Evolutionary conservation across 2,888 invertebrate species (phyloP).

Genomic region (Griposia aprilina): DNA sequence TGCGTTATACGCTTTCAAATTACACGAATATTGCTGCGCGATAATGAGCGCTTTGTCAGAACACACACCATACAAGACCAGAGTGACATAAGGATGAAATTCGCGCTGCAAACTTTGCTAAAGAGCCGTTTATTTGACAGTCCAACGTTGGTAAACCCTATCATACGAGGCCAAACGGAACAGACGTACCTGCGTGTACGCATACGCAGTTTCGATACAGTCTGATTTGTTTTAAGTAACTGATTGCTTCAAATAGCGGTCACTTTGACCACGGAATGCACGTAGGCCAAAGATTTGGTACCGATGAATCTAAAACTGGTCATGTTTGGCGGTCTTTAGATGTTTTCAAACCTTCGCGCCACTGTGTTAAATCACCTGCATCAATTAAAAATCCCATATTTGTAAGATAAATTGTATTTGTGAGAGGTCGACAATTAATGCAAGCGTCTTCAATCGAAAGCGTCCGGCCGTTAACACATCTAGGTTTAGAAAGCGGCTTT

Average conservation of each 20-base stretch:
- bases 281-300: neutral
- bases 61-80: conserved; percentile 27
- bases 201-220: neutral
- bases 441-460: conserved; percentile 10
- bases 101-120: neutral
- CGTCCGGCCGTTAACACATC: neutral
- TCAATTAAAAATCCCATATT: neutral
- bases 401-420: conserved; percentile 16
- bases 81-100: neutral
- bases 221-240: neutral
- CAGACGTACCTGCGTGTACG: neutral
- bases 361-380: conserved; percentile 5
- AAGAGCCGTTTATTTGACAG: neutral
- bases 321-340: neutral
- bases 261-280: neutral
- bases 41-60: conserved; percentile 15
- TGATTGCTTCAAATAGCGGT: neutral
- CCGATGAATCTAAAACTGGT: conserved; percentile 7
- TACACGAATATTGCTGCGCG: conserved; percentile 40
- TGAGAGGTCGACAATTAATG: neutral
- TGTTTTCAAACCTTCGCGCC: neutral
- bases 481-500: conserved; percentile 2
- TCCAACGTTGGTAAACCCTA: neutral
- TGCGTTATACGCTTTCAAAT: conserved; percentile 35
- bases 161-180: neutral